A percentile compares a stretch with the other conserved stretches of the same genome.
These are phyloP conservation scores for Agriopis marginaria DNA, from an alignment of 2,888 invertebrate genomes.

Conservation along the genomic window DNA sequence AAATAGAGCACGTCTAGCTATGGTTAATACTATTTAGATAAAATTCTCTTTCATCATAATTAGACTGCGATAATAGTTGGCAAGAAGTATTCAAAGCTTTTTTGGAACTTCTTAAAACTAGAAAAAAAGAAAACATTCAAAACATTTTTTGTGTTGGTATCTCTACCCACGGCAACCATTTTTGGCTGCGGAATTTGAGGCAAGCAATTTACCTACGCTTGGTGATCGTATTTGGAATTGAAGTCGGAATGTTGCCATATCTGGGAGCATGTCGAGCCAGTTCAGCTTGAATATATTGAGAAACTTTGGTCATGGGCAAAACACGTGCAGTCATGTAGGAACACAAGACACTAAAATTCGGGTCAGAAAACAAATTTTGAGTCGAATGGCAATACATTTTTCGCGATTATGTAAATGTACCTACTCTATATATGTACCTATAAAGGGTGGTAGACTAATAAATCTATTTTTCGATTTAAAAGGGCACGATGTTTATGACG, in stretches of 20 bases:
- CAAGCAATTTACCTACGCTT: neutral
- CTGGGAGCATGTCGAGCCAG: neutral
- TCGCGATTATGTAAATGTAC: too few species aligned
- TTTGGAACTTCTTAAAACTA: too few species aligned
- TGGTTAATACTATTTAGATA: neutral
- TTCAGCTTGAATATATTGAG: conserved; percentile 1
- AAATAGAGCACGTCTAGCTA: too few species aligned
- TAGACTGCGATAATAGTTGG: neutral
- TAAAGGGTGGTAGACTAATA: too few species aligned
- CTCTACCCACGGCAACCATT: neutral
- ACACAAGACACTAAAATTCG: neutral
- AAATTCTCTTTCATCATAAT: neutral
- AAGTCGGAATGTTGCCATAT: conserved; percentile 15
- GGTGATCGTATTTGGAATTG: conserved; percentile 8
- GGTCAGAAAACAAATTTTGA: neutral
- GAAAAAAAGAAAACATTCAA: too few species aligned
- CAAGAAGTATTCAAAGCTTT: too few species aligned
- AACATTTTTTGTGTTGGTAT: neutral
- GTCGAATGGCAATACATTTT: neutral
- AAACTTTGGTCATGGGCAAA: conserved; percentile 1
- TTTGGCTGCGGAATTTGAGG: neutral
- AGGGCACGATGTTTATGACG: too few species aligned
- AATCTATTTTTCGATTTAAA: too few species aligned
- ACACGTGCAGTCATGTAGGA: neutral
- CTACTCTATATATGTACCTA: too few species aligned